These are phyloP conservation scores for Hystrix brachyura DNA, from an alignment of 2,113 vertebrate species.

Conservation along the genomic window DNA sequence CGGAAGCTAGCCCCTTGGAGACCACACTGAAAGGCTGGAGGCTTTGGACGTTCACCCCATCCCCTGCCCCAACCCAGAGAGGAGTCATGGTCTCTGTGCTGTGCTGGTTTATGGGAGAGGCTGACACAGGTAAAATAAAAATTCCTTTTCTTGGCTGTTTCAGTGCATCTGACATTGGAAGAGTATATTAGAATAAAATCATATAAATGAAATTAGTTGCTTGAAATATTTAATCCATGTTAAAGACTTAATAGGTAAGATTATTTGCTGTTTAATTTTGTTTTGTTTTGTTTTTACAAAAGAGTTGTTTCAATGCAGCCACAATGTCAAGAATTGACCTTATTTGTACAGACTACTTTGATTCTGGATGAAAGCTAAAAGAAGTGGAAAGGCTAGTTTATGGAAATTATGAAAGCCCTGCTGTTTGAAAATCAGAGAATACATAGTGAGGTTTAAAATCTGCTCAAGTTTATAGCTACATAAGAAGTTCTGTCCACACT, in stretches of 20 bases:
- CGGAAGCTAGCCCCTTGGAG: not conserved
- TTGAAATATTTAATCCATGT: not conserved
- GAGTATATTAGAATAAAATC: not conserved
- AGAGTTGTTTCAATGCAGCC: not conserved
- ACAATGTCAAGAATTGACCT: not conserved
- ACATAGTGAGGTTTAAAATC: not conserved
- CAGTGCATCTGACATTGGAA: not conserved
- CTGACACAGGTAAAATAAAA: not conserved
- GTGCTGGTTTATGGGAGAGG: not conserved
- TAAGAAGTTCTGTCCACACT: not conserved
- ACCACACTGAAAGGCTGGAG: not conserved
- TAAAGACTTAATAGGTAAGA: not conserved
- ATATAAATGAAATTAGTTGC: not conserved
- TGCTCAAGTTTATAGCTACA: not conserved
- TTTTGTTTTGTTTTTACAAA: not conserved
- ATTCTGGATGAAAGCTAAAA: not conserved
- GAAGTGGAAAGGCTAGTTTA: not conserved
- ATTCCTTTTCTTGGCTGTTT: not conserved
- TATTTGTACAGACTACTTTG: conserved; percentile 9
- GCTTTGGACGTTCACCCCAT: too few relatives aligned
- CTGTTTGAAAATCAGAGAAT: not conserved
- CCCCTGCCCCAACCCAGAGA: not conserved
- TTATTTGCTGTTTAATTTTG: not conserved
- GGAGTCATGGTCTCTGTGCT: not conserved
- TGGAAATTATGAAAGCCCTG: not conserved